Base-by-base conservation (phyloP, 2,888 invertebrate genomes). In the Endotricha flammealis region DNA sequence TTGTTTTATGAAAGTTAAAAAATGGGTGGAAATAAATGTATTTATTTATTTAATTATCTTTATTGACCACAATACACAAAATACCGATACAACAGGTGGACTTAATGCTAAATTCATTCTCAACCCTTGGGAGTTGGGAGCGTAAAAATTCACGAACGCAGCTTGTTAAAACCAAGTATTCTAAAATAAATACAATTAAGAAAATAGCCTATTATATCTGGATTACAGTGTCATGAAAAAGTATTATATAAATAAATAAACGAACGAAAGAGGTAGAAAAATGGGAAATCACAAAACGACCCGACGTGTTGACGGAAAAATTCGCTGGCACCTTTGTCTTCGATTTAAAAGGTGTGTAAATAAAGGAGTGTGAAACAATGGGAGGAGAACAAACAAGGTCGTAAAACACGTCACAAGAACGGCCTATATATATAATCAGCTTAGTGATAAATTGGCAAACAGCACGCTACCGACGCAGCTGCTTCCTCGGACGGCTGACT, bases 361-460 rank as follows among this genome's bases (percentile, higher is more conserved):
- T 72, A 79, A 66, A 65, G 70, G 72, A 71, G 71, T 67, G 70
- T 55, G 64, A 64, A 72, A 74, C 73, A 73, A 76, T 70, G 51
- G 61, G 56, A 69, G 64, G 67, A 74, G 71, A 72, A 69, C 63
- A 78, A 80, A 80, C 79, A 80, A 71, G 76, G 77, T 77, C 74
- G 73, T 81, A 81, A 82, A 81, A 69, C 75, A 80, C 74, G 80
- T 79, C 80, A 72, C 67, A 64, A 66, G 65, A 75, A 76, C 76
- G 64, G 76, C 81, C 82, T 81, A 75, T 80, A 83, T 6, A 10
- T 80, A 82, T 83, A 85, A 85, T 86, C 82, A 81, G 82, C 83
- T 85, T 83, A 80, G 83, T 83, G 81, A 85, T 83, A 85, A 85
- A 86, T 86, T 85, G 83, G 82, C 77, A 83, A 85, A 85, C 72